A percentile compares a stretch with the other conserved stretches of the same genome.
Conservation (phyloP, 2,797 vertebrate species). For the Artibeus lituratus region DNA sequence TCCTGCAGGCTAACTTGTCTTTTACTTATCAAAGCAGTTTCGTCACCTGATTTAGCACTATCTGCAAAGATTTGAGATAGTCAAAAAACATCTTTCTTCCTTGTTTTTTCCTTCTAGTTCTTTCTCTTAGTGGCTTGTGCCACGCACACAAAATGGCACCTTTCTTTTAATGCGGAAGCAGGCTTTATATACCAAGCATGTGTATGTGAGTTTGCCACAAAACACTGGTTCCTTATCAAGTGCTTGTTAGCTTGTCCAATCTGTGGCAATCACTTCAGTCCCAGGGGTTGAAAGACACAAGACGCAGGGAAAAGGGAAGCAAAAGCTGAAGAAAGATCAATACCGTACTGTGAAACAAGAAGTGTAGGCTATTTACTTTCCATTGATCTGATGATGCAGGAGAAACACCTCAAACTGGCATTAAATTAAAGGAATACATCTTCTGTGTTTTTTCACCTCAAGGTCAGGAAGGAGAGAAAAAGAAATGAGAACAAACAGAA, state of each 20-base stretch:
- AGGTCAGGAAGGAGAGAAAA: conserved; percentile 89
- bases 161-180: conserved; percentile 86
- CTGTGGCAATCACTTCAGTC: conserved; percentile 99
- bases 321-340: conserved; percentile 99
- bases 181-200: conserved; percentile 84
- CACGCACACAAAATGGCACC: conserved; percentile 84
- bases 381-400: conserved; percentile 99
- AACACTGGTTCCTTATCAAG: conserved; percentile 95
- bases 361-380: conserved; percentile 99
- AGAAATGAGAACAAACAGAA: conserved; percentile 91
- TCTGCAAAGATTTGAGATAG: conserved; percentile 80
- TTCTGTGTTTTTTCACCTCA: conserved; percentile 88
- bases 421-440: conserved; percentile 99
- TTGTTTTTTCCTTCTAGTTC: conserved; percentile 81
- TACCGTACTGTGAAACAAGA: conserved; percentile 98
- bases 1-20: conserved; percentile 85
- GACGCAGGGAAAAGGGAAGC: conserved; percentile 92
- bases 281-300: conserved; percentile 98
- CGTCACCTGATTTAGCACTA: conserved; percentile 82
- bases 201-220: conserved; percentile 87
- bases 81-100: conserved; percentile 75
- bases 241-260: conserved; percentile 99
- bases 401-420: conserved; percentile 99
- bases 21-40: conserved; percentile 83
- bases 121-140: conserved; percentile 81